Evolutionary conservation across 1,140 invertebrate genomes (phyloP), one percentile per base, ranked within the genome.

Genomic region (Meloidogyne hapla): DNA sequence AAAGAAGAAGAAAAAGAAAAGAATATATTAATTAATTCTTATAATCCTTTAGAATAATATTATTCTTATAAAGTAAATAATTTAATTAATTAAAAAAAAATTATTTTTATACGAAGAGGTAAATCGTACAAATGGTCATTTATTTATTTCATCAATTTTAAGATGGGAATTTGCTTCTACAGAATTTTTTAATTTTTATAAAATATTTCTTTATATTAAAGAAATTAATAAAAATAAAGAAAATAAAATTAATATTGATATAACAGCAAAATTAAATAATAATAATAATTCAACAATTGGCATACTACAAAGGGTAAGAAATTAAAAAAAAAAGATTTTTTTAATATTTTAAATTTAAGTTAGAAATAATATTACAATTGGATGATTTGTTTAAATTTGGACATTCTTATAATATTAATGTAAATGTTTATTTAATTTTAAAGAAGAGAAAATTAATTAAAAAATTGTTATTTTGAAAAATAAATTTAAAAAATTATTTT

Each of bases 141-240:
- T 67, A 42, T 67, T 67, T 42, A 67, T 67, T 42, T 67, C 65
- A n/a, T 2, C 65, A 21, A 33, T 67, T 42, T 33, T 42, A 67
- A 33, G 65, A 67, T 67, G 21, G 5, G 28, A 67, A 67, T 67
- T 67, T 67, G 6, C 18, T 18, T 67, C 21, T 21, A 38, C 4
- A n/a, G 1, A 13, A 56, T 13, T 56, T 56, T 56, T 56, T 56
- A 56, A 56, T 56, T 56, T n/a, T n/a, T 56, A 56, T n/a, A 56
- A 56, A 56, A 56, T 56, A 56, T 56, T 56, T 56, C 4, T 56
- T 56, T 56, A 56, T 56, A 56, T 56, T 21, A 18, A 56, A 56
- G 48, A 56, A 56, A 56, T 56, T 6, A 56, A 56, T 56, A 42
- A 42, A 48, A 48, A 48, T 56, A 56, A 21, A 15, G 13, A 45